A percentile compares a stretch with the other conserved stretches of the same genome.
These are phyloP conservation scores for Zaprionus taronus DNA, from an alignment of 1,140 invertebrate species.

Conservation along the genomic window DNA sequence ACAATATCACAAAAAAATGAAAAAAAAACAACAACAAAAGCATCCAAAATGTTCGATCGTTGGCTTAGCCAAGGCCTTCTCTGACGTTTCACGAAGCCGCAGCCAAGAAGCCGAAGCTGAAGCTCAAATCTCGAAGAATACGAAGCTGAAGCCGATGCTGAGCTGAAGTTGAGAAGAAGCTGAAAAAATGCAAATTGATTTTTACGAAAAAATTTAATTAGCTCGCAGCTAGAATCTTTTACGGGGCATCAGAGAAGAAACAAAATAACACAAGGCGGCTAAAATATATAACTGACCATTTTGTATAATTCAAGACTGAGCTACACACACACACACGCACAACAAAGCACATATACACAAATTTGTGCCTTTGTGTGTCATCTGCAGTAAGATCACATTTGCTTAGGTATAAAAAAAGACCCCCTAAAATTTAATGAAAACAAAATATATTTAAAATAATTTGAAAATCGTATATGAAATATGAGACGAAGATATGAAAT, in stretches of 20 bases:
- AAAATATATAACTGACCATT: slow-evolving; percentile 67
- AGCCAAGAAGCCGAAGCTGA: background rate
- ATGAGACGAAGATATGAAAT: background rate
- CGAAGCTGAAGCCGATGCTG: background rate
- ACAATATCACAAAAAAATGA: slow-evolving; percentile 15
- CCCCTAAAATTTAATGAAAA: background rate
- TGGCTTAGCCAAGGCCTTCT: slow-evolving; percentile 73
- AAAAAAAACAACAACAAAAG: slow-evolving; percentile 32
- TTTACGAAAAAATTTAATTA: slow-evolving; percentile 84
- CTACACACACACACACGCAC: slow-evolving; percentile 2
- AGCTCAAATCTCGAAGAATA: no score
- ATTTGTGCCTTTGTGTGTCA: background rate
- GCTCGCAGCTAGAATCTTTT: slow-evolving; percentile 81
- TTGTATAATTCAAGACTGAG: slow-evolving; percentile 34
- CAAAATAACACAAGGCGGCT: slow-evolving; percentile 49
- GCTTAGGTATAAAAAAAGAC: background rate
- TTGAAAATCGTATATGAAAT: background rate
- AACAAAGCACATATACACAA: background rate
- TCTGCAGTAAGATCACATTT: slow-evolving; percentile 3
- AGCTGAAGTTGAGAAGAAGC: slow-evolving; percentile 3
- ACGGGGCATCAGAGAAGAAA: slow-evolving; percentile 17
- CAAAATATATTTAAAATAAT: slow-evolving; percentile 8
- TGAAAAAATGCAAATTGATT: slow-evolving; percentile 79
- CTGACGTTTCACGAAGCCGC: slow-evolving; percentile 74
- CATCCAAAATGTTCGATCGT: slow-evolving; percentile 26